Conservation (phyloP, 2,797 vertebrate species). For the Oophaga sylvatica region DNA sequence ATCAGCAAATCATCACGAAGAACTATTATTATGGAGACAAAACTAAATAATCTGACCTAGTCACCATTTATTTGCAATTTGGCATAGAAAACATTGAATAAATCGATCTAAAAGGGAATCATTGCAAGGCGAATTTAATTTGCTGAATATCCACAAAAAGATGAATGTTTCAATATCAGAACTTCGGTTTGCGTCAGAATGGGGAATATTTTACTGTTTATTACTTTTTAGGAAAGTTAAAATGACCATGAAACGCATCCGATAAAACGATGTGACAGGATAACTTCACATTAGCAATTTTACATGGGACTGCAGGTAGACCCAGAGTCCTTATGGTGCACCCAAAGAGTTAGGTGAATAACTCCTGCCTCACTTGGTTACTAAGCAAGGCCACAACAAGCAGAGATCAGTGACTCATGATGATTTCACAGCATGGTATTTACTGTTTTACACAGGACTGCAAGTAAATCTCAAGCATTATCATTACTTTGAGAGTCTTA, state of each 20-base stretch:
- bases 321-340: neutral
- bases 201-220: neutral
- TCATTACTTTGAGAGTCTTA: neutral
- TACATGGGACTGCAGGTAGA: neutral
- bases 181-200: neutral
- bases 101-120: neutral
- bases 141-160: neutral
- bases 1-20: neutral
- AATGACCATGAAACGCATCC: neutral
- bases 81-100: neutral
- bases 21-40: neutral
- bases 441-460: neutral
- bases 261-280: neutral
- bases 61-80: neutral
- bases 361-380: too few species aligned
- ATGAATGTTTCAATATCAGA: neutral
- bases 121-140: neutral
- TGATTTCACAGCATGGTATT: neutral
- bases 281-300: neutral
- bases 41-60: neutral
- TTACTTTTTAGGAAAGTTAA: neutral
- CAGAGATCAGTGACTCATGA: neutral
- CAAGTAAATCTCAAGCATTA: neutral
- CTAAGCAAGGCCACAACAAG: too few species aligned
- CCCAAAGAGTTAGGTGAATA: too few species aligned